Evolutionary conservation across 1,140 invertebrate species (phyloP).

Genomic region (Homarus americanus): DNA sequence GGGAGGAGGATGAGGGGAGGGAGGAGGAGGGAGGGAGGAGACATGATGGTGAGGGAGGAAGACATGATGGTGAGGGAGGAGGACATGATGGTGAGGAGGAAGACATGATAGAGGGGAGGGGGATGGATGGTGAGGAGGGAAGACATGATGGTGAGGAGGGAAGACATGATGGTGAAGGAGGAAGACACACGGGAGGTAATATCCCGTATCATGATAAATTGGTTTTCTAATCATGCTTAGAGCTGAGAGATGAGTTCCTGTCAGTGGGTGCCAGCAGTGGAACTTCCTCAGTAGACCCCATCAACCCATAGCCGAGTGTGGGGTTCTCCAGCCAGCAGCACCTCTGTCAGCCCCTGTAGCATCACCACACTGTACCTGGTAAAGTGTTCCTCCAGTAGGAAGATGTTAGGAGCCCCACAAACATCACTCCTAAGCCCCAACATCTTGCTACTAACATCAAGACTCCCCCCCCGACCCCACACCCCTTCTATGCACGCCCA

Average conservation of each 20-base stretch:
- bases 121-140: neutral
- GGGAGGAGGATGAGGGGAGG: too few species aligned
- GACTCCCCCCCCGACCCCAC: neutral
- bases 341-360: neutral
- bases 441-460: too few species aligned
- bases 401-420: too few species aligned
- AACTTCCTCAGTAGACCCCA: too few species aligned
- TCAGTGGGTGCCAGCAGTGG: neutral
- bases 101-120: neutral
- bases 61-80: too few species aligned
- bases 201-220: conserved; percentile 62
- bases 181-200: conserved; percentile 31
- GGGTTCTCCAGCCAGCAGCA: neutral
- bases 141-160: too few species aligned
- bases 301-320: too few species aligned
- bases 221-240: conserved; percentile 58
- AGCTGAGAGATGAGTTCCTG: conserved; percentile 37
- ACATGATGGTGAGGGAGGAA: neutral
- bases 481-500: neutral
- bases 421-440: too few species aligned
- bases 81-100: neutral
- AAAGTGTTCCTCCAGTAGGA: too few species aligned
- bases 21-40: neutral
- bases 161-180: neutral
- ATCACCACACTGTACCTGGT: too few species aligned